A percentile compares a stretch with the other conserved stretches of the same genome.
Evolutionary conservation across 1,140 invertebrate species (phyloP).

Genomic region (Coboldia fuscipes): DNA sequence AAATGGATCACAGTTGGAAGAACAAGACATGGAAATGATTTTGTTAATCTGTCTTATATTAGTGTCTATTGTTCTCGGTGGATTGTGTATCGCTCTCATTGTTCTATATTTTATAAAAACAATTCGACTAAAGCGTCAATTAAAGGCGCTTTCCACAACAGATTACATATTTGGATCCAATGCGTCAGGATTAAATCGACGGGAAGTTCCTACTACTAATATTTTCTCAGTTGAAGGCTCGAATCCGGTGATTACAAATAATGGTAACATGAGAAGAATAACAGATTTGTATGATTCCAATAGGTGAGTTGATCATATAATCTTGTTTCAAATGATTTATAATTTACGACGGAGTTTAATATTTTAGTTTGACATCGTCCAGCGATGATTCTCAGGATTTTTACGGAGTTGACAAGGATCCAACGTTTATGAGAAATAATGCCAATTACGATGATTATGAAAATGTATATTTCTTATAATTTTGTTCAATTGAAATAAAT

Average conservation of each 20-base stretch:
- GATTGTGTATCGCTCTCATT: slow-evolving; percentile 23
- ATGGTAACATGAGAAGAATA: no score
- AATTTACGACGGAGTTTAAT: slow-evolving; percentile 4
- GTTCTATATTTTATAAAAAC: slow-evolving; percentile 26
- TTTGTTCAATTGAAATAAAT: no score
- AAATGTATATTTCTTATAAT: no score
- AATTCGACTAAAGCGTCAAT: slow-evolving; percentile 24
- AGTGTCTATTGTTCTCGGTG: slow-evolving; percentile 22
- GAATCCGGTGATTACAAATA: slow-evolving; percentile 37
- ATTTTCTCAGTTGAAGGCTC: slow-evolving; percentile 40
- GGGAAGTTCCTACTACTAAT: slow-evolving; percentile 38
- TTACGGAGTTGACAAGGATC: slow-evolving; percentile 36
- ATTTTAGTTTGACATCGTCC: slow-evolving; percentile 19
- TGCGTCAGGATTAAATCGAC: slow-evolving; percentile 30
- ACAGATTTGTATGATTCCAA: no score
- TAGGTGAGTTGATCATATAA: no score
- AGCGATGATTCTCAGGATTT: slow-evolving; percentile 34
- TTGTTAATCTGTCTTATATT: slow-evolving; percentile 26
- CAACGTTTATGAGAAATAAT: slow-evolving; percentile 27
- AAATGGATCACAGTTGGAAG: slow-evolving; percentile 9
- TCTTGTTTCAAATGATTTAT: no score
- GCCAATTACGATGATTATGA: no score
- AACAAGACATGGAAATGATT: slow-evolving; percentile 11
- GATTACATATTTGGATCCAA: slow-evolving; percentile 39
- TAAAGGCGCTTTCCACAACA: slow-evolving; percentile 30